These are phyloP conservation scores for Strix uralensis DNA, from an alignment of 2,113 vertebrate genomes.

Conservation along the genomic window DNA sequence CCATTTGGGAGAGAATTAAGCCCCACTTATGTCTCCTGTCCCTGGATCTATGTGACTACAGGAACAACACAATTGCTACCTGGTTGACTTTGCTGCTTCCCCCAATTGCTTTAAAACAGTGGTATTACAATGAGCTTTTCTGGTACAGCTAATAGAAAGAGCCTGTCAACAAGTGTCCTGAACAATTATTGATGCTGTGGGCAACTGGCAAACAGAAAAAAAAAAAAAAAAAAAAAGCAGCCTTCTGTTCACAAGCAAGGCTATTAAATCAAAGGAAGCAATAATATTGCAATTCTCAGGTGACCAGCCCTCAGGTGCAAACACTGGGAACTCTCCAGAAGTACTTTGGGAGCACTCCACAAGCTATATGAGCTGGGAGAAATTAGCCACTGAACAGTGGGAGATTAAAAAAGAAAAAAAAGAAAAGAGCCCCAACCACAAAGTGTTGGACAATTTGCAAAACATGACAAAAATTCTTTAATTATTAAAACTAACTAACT, in stretches of 20 bases:
- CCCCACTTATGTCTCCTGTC: not conserved
- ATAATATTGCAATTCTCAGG: not conserved
- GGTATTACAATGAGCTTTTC: not conserved
- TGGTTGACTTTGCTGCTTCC: not conserved
- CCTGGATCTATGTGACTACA: not conserved
- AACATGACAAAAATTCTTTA: not conserved
- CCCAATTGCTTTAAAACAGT: not conserved
- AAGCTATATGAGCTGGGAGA: not conserved
- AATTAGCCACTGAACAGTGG: not conserved
- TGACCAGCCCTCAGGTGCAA: not conserved
- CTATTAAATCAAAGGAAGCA: not conserved
- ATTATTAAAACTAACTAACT: not conserved
- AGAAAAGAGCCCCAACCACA: not conserved
- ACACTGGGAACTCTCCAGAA: not conserved
- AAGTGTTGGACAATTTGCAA: not conserved
- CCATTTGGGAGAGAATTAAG: not conserved
- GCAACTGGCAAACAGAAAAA: not conserved
- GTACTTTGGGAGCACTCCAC: not conserved
- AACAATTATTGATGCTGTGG: slow-evolving; percentile 27
- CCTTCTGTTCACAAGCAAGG: not conserved
- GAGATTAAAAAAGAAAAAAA: no score
- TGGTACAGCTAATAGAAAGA: no score
- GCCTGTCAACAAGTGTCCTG: not conserved
- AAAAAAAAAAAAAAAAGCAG: not conserved
- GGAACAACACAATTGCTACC: not conserved